Percentiles rank a stretch among this genome's conserved stretches.
Conservation (phyloP, 2,113 vertebrate genomes). For the Heterotilapia buettikoferi region DNA sequence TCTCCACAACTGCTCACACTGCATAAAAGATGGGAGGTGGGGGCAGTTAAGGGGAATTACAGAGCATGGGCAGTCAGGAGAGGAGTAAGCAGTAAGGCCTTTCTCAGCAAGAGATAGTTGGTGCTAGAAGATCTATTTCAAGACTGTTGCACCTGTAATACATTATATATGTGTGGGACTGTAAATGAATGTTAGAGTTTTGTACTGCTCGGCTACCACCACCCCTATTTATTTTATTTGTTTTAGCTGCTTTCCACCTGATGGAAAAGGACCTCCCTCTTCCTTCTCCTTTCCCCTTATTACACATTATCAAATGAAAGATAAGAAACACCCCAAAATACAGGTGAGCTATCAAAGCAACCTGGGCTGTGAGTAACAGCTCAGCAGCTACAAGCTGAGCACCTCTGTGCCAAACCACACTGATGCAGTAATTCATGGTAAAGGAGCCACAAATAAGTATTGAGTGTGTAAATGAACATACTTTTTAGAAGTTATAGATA, state of each 20-base stretch:
- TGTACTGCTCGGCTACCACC: too few species aligned
- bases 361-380: neutral
- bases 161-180: neutral
- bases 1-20: neutral
- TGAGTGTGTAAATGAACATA: neutral
- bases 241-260: neutral
- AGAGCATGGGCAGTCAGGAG: neutral
- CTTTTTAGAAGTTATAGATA: neutral
- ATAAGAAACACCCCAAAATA: neutral
- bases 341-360: neutral
- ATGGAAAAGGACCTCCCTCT: neutral
- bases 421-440: neutral
- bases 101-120: neutral
- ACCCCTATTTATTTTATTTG: neutral
- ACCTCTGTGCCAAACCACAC: neutral
- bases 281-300: fast-evolving
- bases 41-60: neutral
- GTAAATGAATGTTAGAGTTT: too few species aligned
- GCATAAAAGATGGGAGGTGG: neutral
- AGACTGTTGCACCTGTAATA: neutral
- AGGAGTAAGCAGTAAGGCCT: neutral
- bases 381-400: fast-evolving
- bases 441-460: neutral
- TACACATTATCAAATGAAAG: neutral
- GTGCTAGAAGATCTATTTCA: neutral